These are phyloP conservation scores for Propithecus coquereli DNA, from an alignment of 2,113 vertebrate genomes.

Conservation along the genomic window DNA sequence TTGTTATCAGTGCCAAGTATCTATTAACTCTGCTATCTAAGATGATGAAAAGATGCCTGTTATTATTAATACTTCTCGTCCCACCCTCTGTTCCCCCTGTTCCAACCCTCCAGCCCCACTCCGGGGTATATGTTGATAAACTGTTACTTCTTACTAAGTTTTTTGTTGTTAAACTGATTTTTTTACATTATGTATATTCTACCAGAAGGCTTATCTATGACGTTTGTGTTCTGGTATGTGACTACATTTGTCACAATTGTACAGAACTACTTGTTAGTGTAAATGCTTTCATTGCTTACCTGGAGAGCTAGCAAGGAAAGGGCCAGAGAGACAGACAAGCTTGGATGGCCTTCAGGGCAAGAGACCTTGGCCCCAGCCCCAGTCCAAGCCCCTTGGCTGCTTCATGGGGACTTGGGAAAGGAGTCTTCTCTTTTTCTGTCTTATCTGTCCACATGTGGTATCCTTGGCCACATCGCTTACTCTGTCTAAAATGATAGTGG, in stretches of 20 bases:
- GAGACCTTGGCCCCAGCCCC: neutral
- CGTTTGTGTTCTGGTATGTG: neutral
- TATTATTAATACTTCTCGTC: neutral
- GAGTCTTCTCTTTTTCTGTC: neutral
- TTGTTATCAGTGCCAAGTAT: neutral
- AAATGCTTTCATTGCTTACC: neutral
- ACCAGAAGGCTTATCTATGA: neutral
- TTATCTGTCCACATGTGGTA: neutral
- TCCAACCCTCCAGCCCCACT: neutral
- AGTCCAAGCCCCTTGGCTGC: neutral
- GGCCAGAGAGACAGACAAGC: neutral
- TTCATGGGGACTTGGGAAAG: neutral
- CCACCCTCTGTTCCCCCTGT: neutral
- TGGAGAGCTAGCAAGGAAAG: neutral
- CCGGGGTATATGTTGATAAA: neutral
- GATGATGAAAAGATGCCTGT: neutral
- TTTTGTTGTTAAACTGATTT: neutral
- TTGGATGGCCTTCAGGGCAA: neutral
- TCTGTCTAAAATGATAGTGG: neutral
- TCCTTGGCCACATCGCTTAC: neutral
- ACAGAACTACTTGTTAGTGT: neutral
- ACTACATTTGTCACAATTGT: neutral
- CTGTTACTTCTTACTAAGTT: neutral
- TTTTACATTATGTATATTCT: neutral
- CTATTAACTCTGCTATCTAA: neutral